These are phyloP conservation scores for Ommatoiulus sabulosus DNA, from an alignment of 2,888 invertebrate species.

Conservation along the genomic window DNA sequence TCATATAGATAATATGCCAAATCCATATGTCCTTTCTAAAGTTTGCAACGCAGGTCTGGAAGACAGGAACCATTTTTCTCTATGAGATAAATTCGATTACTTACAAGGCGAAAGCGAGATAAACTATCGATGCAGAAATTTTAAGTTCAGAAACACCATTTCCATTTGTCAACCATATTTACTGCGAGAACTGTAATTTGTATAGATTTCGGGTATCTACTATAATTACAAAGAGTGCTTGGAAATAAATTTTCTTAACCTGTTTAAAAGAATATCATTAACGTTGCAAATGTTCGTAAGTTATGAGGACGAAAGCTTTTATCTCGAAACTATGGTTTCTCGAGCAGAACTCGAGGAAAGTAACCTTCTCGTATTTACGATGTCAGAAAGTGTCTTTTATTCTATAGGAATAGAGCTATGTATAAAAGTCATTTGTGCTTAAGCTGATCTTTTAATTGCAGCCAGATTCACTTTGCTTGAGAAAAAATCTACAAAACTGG, in stretches of 20 bases:
- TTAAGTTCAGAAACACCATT: background rate
- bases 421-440: background rate
- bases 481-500: background rate
- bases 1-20: background rate
- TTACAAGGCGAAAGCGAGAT: background rate
- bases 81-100: background rate
- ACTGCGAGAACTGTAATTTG: background rate
- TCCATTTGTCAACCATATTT: background rate
- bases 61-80: background rate
- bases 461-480: background rate
- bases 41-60: background rate
- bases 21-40: background rate
- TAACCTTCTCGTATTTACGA: background rate
- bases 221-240: background rate
- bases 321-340: background rate
- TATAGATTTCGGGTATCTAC: background rate
- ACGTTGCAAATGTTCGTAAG: background rate
- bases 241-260: background rate
- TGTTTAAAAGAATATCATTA: background rate
- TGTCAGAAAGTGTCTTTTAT: background rate
- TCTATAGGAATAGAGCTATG: background rate
- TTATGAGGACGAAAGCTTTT: background rate
- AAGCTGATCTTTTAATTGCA: background rate
- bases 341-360: background rate
- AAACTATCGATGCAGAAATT: background rate